A percentile compares a stretch with the other conserved stretches of the same genome.
Evolutionary conservation across 1,140 invertebrate species (phyloP).

Genomic region (Drosophila malerkotliana): DNA sequence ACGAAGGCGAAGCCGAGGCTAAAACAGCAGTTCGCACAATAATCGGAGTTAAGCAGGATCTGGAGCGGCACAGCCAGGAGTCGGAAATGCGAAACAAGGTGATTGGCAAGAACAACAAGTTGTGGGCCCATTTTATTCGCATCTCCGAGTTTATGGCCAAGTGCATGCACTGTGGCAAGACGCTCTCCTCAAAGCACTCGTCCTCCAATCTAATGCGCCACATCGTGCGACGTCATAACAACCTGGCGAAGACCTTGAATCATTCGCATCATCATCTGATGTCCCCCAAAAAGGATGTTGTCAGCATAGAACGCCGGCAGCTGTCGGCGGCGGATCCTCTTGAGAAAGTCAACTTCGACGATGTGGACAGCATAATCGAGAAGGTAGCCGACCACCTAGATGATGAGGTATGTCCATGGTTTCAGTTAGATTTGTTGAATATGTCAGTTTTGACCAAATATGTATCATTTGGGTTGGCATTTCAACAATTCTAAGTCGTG

Average conservation of each 20-base stretch:
- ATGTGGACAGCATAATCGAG: constrained; percentile 74
- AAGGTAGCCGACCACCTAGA: constrained; percentile 68
- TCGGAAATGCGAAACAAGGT: constrained; percentile 63
- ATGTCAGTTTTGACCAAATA: neutral
- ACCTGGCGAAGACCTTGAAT: constrained; percentile 61
- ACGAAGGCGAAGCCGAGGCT: constrained; percentile 58
- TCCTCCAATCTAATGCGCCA: constrained; percentile 74
- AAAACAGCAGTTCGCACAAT: constrained; percentile 66
- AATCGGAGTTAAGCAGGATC: constrained; percentile 45
- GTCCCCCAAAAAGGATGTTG: constrained; percentile 54
- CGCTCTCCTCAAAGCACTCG: constrained; percentile 70
- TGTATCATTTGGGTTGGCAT: neutral
- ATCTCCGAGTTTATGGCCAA: constrained; percentile 73
- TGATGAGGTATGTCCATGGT: constrained; percentile 50
- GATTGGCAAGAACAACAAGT: constrained; percentile 70
- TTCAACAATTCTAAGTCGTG: neutral
- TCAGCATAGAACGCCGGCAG: constrained; percentile 38
- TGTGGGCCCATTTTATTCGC: constrained; percentile 73
- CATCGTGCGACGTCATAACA: constrained; percentile 66
- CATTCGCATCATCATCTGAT: constrained; percentile 65
- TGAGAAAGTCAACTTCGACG: constrained; percentile 71
- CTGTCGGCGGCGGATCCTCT: constrained; percentile 45
- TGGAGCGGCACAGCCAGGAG: constrained; percentile 37
- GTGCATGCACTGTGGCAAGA: constrained; percentile 73
- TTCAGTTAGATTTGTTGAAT: neutral